Evolutionary conservation across 1,140 invertebrate genomes (phyloP).

Genomic region (Atopsyche davidsoni): DNA sequence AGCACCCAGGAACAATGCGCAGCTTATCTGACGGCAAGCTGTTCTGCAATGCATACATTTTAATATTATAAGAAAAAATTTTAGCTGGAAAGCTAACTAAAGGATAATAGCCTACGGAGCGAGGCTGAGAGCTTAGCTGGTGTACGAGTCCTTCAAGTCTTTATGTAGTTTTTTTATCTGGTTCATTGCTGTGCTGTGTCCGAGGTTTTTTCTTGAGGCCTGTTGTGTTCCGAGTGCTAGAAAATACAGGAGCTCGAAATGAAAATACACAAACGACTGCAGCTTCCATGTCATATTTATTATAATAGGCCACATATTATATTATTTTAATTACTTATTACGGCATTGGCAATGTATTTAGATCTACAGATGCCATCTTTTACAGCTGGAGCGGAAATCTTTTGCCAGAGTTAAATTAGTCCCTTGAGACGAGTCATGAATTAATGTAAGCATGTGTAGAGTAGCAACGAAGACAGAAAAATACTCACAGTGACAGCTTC

Average conservation of each 20-base stretch:
- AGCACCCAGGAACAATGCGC: conserved; percentile 49
- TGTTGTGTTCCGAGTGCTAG: background rate
- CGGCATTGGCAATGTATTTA: background rate
- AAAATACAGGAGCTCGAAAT: background rate
- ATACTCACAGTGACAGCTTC: conserved; percentile 42
- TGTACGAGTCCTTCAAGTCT: background rate
- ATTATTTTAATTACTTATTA: background rate
- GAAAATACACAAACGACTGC: background rate
- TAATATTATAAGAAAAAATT: background rate
- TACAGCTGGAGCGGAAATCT: conserved; percentile 52
- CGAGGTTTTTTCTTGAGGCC: too few species aligned
- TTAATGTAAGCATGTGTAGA: background rate
- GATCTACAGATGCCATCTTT: background rate
- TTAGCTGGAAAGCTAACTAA: background rate
- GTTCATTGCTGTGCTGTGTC: background rate
- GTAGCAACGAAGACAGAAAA: conserved; percentile 2
- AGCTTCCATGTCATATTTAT: background rate
- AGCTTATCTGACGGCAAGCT: conserved; percentile 63
- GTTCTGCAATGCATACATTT: conserved; percentile 12
- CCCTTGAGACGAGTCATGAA: background rate
- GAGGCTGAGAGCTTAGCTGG: background rate
- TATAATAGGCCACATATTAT: background rate
- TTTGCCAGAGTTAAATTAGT: conserved; percentile 23
- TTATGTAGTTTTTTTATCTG: background rate
- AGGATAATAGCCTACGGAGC: background rate